A percentile compares a stretch with the other conserved stretches of the same genome.
Conservation (phyloP, 2,888 invertebrate genomes). For the Drosophila fungiperda region DNA sequence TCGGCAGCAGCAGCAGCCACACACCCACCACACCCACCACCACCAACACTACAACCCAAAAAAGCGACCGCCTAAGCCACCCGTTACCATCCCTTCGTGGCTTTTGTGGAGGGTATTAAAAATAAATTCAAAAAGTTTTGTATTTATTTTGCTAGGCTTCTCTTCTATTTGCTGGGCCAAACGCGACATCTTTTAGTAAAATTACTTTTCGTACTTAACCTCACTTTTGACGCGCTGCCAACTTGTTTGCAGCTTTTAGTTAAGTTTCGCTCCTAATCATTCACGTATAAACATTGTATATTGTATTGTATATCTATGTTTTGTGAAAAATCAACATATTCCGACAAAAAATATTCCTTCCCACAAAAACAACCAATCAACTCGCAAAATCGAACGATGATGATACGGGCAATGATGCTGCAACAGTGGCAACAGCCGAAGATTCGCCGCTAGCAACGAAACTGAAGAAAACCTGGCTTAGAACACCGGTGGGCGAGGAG, state of each 20-base stretch:
- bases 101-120: constrained; percentile 61
- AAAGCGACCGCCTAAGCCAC: constrained; percentile 26
- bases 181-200: constrained; percentile 62
- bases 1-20: constrained; percentile 10
- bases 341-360: constrained; percentile 14
- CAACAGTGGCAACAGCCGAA: constrained; percentile 88
- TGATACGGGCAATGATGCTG: constrained; percentile 18
- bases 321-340: constrained; percentile 48
- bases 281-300: constrained; percentile 54
- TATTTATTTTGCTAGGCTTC: constrained; percentile 62
- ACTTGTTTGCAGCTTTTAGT: constrained; percentile 37
- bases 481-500: constrained; percentile 89
- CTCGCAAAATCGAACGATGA: constrained; percentile 17
- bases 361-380: constrained; percentile 11
- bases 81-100: constrained; percentile 52
- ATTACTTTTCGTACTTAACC: constrained; percentile 59
- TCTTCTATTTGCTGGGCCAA: constrained; percentile 22
- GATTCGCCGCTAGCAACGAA: constrained; percentile 89
- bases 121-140: constrained; percentile 72
- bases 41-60: constrained; percentile 8
- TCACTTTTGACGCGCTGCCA: constrained; percentile 49
- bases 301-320: constrained; percentile 33
- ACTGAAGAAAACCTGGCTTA: constrained; percentile 90
- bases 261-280: constrained; percentile 40
- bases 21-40: constrained; percentile 17